Percentiles rank a stretch among this genome's conserved stretches.
Conservation (phyloP, 1,140 invertebrate species). For the Drosophila navojoa region DNA sequence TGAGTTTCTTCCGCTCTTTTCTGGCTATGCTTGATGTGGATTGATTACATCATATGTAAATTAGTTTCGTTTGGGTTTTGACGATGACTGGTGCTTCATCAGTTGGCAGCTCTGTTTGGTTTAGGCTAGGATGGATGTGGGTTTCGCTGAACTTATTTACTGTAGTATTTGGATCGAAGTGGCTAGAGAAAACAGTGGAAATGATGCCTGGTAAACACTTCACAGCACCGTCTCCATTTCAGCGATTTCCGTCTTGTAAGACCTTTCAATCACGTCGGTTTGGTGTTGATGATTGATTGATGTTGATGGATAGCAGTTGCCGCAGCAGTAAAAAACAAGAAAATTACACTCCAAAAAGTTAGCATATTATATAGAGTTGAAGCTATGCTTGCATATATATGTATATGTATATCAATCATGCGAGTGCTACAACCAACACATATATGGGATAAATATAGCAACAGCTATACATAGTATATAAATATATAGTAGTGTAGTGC, state of each 20-base stretch:
- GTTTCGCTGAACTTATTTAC: slow-evolving; percentile 28
- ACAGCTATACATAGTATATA: no score
- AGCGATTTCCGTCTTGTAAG: slow-evolving; percentile 89
- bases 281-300: slow-evolving; percentile 1
- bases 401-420: not conserved
- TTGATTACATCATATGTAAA: not conserved
- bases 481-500: no score
- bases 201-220: slow-evolving; percentile 73
- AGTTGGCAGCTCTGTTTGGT: no score
- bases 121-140: not conserved
- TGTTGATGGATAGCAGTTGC: slow-evolving; percentile 12
- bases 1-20: no score
- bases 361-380: not conserved
- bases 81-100: no score
- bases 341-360: slow-evolving; percentile 32
- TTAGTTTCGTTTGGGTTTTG: no score
- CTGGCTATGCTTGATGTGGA: no score
- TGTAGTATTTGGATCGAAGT: slow-evolving; percentile 19
- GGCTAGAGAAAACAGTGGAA: slow-evolving; percentile 9
- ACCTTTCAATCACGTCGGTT: slow-evolving; percentile 74
- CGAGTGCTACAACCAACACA: not conserved
- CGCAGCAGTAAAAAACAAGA: not conserved
- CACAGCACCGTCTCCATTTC: slow-evolving; percentile 96
- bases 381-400: no score
- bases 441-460: no score